Percentiles rank a stretch among this genome's conserved stretches.
phyloP scores from a whole-genome alignment of 2,797 vertebrate genomes.

The Zenarchopterus dispar region DNA sequence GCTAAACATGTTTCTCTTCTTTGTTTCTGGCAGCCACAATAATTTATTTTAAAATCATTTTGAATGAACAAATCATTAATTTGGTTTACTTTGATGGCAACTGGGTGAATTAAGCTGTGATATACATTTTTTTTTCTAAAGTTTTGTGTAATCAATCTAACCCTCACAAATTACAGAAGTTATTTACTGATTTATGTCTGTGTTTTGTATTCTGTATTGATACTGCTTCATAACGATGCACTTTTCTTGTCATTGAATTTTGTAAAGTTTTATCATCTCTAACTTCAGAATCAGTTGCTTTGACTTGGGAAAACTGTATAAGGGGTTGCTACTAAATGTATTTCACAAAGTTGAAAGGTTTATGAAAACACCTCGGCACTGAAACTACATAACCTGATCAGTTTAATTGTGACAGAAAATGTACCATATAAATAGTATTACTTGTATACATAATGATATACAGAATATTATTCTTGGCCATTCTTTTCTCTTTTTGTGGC shows the following conservation, averaged over 20 bases:
- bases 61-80: constrained; percentile 16
- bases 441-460: constrained; percentile 77
- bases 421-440: constrained; percentile 72
- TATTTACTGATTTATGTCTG: constrained; percentile 34
- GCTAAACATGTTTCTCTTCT: constrained; percentile 10
- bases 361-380: constrained; percentile 44
- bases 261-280: constrained; percentile 59
- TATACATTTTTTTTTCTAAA: constrained; percentile 42
- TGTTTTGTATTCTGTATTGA: constrained; percentile 52
- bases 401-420: constrained; percentile 67
- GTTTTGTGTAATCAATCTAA: constrained; percentile 34
- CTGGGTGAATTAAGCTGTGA: constrained; percentile 64
- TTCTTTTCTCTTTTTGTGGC: constrained; percentile 80
- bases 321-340: constrained; percentile 79
- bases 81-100: constrained; percentile 31
- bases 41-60: constrained; percentile 20
- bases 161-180: constrained; percentile 29
- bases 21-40: constrained; percentile 8
- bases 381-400: constrained; percentile 57
- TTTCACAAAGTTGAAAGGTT: constrained; percentile 58
- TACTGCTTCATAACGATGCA: constrained; percentile 64
- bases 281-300: constrained; percentile 21
- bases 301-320: constrained; percentile 36
- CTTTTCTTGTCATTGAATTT: constrained; percentile 49
- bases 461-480: constrained; percentile 76